A percentile compares a stretch with the other conserved stretches of the same genome.
Conservation (phyloP, 2,113 vertebrate genomes). For the Brachyistius frenatus region DNA sequence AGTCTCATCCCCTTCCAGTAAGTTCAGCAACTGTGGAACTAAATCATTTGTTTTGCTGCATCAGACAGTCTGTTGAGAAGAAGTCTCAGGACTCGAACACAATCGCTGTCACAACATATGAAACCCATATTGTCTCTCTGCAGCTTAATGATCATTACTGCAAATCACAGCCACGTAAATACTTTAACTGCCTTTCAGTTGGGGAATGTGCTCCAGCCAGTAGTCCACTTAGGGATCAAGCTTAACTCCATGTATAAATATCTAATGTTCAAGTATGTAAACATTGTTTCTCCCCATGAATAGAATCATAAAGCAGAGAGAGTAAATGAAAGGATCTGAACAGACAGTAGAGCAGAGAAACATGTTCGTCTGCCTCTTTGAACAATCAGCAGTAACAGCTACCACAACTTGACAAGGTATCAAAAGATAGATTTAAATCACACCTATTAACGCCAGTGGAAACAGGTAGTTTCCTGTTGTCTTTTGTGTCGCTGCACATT, state of each 20-base stretch:
- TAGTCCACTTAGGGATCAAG: slow-evolving; percentile 27
- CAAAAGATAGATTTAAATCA: slow-evolving; percentile 31
- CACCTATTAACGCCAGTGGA: slow-evolving; percentile 37
- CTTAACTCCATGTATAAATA: slow-evolving; percentile 61
- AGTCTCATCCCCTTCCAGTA: not conserved
- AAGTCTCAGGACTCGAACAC: not conserved
- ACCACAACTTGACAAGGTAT: slow-evolving; percentile 35
- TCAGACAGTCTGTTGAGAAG: not conserved
- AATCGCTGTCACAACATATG: not conserved
- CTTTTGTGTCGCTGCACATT: slow-evolving; percentile 42
- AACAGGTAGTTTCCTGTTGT: slow-evolving; percentile 63
- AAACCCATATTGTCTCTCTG: not conserved
- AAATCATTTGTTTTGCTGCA: not conserved
- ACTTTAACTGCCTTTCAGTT: slow-evolving; percentile 6
- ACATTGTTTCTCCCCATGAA: slow-evolving; percentile 56
- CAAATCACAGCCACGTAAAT: slow-evolving; percentile 10
- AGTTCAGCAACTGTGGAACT: not conserved
- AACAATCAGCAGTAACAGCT: slow-evolving; percentile 31
- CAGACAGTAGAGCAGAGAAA: slow-evolving; percentile 16
- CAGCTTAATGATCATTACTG: slow-evolving; percentile 11
- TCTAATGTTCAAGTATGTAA: slow-evolving; percentile 73
- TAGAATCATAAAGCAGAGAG: slow-evolving; percentile 38
- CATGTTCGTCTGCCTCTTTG: slow-evolving; percentile 38
- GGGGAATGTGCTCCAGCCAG: slow-evolving; percentile 35
- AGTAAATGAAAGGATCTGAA: slow-evolving; percentile 14